Evolutionary conservation across 2,113 vertebrate genomes (phyloP).

Genomic region (Notarius lentiginosus): DNA sequence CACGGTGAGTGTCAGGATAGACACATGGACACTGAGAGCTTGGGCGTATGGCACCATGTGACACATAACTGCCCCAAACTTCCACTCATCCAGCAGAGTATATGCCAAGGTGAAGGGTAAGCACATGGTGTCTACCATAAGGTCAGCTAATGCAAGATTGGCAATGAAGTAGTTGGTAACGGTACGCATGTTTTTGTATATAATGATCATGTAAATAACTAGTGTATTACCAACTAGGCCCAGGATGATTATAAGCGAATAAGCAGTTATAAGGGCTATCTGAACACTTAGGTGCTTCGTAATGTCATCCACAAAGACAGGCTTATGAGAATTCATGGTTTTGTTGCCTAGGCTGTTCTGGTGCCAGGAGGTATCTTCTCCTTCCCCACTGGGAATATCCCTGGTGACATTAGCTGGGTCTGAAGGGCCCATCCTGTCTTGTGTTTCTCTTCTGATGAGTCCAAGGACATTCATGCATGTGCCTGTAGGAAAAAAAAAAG

Average conservation of each 20-base stretch:
- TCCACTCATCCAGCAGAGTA: conserved; percentile 88
- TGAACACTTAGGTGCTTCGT: conserved; percentile 86
- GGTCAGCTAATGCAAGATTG: conserved; percentile 87
- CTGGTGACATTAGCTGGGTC: conserved; percentile 76
- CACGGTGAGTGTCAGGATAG: conserved; percentile 84
- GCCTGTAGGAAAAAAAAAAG: conserved; percentile 35
- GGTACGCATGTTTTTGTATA: conserved; percentile 87
- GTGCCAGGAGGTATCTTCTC: conserved; percentile 56
- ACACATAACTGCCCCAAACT: conserved; percentile 85
- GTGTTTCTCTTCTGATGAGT: conserved; percentile 15
- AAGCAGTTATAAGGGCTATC: conserved; percentile 81
- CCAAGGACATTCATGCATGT: conserved; percentile 38
- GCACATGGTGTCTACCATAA: conserved; percentile 87
- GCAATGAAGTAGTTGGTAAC: conserved; percentile 94
- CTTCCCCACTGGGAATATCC: conserved; percentile 57
- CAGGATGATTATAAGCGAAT: conserved; percentile 86
- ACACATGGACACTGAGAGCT: conserved; percentile 88
- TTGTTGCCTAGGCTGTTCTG: conserved; percentile 62
- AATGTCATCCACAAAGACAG: conserved; percentile 78
- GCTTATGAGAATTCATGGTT: conserved; percentile 65
- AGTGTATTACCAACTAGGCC: conserved; percentile 85
- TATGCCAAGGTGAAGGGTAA: conserved; percentile 88
- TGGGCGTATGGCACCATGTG: conserved; percentile 88
- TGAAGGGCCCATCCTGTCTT: conserved; percentile 72
- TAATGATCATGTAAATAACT: conserved; percentile 87